These are phyloP conservation scores for Ormyrus rosae DNA, from an alignment of 2,888 invertebrate genomes.

Conservation along the genomic window DNA sequence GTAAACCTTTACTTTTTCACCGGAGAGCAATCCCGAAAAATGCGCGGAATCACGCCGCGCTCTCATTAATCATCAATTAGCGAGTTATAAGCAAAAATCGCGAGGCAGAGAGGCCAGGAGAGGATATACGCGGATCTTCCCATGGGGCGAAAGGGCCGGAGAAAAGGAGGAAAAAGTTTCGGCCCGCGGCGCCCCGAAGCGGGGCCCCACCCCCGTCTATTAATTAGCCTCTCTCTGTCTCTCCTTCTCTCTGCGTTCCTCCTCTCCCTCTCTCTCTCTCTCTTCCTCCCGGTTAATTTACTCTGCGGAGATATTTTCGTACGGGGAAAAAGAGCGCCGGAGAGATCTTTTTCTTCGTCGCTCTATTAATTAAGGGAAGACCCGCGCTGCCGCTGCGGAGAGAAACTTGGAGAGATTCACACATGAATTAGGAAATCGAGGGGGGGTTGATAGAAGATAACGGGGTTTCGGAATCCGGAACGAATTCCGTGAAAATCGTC, in stretches of 20 bases:
- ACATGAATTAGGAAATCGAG: constrained; percentile 33
- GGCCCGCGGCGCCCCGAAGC: constrained; percentile 46
- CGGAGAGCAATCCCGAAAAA: too few species aligned
- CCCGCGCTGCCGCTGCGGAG: constrained; percentile 6
- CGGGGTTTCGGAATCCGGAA: neutral
- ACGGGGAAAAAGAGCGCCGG: neutral
- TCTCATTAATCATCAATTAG: constrained; percentile 46
- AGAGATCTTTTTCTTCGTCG: constrained; percentile 56
- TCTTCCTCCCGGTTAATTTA: constrained; percentile 62
- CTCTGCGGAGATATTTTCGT: constrained; percentile 9
- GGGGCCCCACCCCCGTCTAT: constrained; percentile 51
- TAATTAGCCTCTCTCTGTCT: constrained; percentile 48
- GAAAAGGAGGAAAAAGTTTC: constrained; percentile 32
- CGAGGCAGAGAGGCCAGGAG: constrained; percentile 3
- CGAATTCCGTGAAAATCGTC: constrained; percentile 10
- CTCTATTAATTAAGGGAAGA: constrained; percentile 60
- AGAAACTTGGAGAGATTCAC: constrained; percentile 46
- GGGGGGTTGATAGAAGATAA: neutral
- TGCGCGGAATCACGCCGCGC: too few species aligned
- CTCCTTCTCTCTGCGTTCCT: constrained; percentile 40
- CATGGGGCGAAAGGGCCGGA: constrained; percentile 27
- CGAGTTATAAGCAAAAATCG: constrained; percentile 14
- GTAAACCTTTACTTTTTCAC: too few species aligned
- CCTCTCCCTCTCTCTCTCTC: constrained; percentile 29
- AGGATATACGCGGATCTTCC: constrained; percentile 56